phyloP scores from a whole-genome alignment of 2,113 vertebrate genomes.

The Periophthalmodon schlosseri region DNA sequence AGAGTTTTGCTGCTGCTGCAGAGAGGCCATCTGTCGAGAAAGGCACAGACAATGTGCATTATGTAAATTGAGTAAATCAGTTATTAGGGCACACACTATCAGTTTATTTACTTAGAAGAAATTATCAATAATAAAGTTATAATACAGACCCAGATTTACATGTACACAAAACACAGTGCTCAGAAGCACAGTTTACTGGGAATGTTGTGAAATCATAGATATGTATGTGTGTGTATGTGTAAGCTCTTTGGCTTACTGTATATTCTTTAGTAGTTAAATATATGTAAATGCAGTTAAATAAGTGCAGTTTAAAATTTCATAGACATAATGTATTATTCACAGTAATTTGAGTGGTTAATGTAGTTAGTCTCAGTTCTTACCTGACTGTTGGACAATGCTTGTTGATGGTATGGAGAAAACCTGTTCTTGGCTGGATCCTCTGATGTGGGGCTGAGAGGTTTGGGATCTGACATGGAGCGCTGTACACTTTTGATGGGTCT shows the following conservation, averaged over 20 bases:
- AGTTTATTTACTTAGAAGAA: slow-evolving; percentile 21
- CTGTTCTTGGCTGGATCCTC: slow-evolving; percentile 91
- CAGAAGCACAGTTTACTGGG: not conserved
- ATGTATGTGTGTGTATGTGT: too few species aligned
- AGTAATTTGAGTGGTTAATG: not conserved
- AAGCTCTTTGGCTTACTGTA: too few species aligned
- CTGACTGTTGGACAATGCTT: slow-evolving; percentile 88
- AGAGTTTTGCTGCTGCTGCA: slow-evolving; percentile 92
- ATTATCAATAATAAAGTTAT: not conserved
- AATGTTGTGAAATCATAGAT: too few species aligned
- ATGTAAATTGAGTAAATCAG: slow-evolving; percentile 65
- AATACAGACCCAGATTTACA: not conserved
- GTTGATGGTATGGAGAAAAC: slow-evolving; percentile 93
- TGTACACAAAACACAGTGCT: not conserved
- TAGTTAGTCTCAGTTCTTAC: slow-evolving; percentile 66
- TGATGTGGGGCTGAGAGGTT: slow-evolving; percentile 96
- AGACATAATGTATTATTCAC: too few species aligned
- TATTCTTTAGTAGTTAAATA: too few species aligned
- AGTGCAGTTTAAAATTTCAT: not conserved
- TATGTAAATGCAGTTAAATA: too few species aligned
- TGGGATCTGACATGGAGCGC: slow-evolving; percentile 96
- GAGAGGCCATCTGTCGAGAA: slow-evolving; percentile 84
- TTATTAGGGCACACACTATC: slow-evolving; percentile 48
- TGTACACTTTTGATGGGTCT: slow-evolving; percentile 97
- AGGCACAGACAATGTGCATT: slow-evolving; percentile 51